A percentile compares a stretch with the other conserved stretches of the same genome.
Conservation (phyloP, 2,113 vertebrate species). For the Gallinago media region DNA sequence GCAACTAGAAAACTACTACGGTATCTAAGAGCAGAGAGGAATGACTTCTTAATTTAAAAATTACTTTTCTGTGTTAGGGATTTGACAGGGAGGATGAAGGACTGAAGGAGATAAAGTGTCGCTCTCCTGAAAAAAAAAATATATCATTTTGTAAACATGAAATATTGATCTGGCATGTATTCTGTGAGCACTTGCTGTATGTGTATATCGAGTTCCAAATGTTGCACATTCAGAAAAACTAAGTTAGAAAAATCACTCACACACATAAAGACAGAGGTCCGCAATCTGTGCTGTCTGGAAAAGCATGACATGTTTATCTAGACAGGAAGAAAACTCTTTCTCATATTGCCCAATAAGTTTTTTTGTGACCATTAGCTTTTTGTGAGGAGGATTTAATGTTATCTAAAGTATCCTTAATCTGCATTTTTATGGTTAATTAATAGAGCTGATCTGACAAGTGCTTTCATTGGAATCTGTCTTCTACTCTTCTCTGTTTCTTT, state of each 20-base stretch:
- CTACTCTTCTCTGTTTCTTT: not conserved
- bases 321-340: not conserved
- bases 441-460: slow-evolving; percentile 5
- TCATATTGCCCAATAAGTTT: not conserved
- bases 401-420: slow-evolving; percentile 15
- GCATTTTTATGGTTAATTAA: slow-evolving; percentile 55
- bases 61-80: slow-evolving; percentile 22
- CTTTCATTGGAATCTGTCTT: not conserved
- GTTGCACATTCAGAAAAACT: slow-evolving; percentile 35
- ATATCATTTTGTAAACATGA: slow-evolving; percentile 54
- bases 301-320: slow-evolving; percentile 9
- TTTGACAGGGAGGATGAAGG: slow-evolving; percentile 52
- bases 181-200: not conserved
- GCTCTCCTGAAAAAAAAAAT: not conserved
- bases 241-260: slow-evolving; percentile 41
- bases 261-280: not conserved
- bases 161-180: slow-evolving; percentile 56
- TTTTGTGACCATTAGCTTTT: not conserved
- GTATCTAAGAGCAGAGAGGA: slow-evolving; percentile 45
- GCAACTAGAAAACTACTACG: slow-evolving; percentile 18
- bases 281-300: not conserved
- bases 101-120: slow-evolving; percentile 37
- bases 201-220: slow-evolving; percentile 21
- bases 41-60: slow-evolving; percentile 63
- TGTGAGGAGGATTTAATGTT: slow-evolving; percentile 1